Conservation (phyloP, 2,888 invertebrate genomes). For the Meghimatium bilineatum region DNA sequence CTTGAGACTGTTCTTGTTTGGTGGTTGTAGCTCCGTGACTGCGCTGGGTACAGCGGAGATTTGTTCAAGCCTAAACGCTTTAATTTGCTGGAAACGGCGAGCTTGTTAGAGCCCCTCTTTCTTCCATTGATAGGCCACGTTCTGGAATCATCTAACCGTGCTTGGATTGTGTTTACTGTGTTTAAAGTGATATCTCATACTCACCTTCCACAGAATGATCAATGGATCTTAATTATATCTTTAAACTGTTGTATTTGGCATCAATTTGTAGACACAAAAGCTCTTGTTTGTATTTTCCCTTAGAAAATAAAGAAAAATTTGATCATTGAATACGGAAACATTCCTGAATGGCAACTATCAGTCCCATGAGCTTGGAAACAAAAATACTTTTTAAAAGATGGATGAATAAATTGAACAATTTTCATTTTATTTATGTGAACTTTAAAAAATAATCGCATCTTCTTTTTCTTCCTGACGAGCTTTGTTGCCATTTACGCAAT, state of each 20-base stretch:
- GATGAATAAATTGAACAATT: too few species aligned
- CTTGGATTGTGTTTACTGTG: slow-evolving; percentile 13
- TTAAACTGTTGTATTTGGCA: slow-evolving; percentile 23
- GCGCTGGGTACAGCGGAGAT: slow-evolving; percentile 34
- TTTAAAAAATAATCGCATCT: too few species aligned
- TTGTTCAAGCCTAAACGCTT: slow-evolving; percentile 50
- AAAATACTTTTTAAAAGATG: too few species aligned
- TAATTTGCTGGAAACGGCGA: slow-evolving; percentile 52
- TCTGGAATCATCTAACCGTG: slow-evolving; percentile 39
- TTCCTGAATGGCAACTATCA: background rate
- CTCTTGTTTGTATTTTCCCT: slow-evolving; percentile 25
- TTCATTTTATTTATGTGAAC: too few species aligned
- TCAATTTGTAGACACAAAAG: slow-evolving; percentile 32
- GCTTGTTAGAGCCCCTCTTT: slow-evolving; percentile 24
- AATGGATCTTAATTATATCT: slow-evolving; percentile 33
- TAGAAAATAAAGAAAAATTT: background rate
- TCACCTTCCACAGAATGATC: background rate
- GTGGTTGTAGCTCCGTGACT: slow-evolving; percentile 28
- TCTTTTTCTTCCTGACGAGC: too few species aligned
- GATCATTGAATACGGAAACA: background rate
- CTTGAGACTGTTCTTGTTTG: background rate
- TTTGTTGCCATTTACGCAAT: too few species aligned
- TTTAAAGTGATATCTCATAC: slow-evolving; percentile 14
- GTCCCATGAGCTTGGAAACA: background rate
- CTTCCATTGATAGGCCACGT: slow-evolving; percentile 48